Conservation (phyloP, 2,888 invertebrate species). For the Ophion ventricosus region DNA sequence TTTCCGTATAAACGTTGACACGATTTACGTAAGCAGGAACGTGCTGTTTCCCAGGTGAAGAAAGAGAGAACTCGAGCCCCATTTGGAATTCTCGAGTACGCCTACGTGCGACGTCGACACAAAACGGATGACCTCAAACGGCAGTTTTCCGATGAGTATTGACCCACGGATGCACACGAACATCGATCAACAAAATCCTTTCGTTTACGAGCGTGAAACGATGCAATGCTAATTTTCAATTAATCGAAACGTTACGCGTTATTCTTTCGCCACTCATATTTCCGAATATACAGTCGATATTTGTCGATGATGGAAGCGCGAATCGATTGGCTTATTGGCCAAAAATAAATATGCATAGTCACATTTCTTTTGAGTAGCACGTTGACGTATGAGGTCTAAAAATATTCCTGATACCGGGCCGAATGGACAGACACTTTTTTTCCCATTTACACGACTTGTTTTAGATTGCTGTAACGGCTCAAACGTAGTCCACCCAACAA, state of each 20-base stretch:
- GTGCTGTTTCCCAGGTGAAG: slow-evolving; percentile 32
- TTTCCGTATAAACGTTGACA: not conserved
- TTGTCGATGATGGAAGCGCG: not conserved
- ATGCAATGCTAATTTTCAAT: not conserved
- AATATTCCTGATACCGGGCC: slow-evolving; percentile 26
- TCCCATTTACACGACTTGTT: slow-evolving; percentile 5
- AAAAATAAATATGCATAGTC: slow-evolving; percentile 36
- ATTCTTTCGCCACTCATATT: not conserved
- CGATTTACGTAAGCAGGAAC: slow-evolving; percentile 43
- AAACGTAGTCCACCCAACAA: not conserved
- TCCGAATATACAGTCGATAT: not conserved
- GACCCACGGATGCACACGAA: slow-evolving; percentile 25
- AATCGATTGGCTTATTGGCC: not conserved
- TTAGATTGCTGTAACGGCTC: not conserved
- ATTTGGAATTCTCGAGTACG: slow-evolving; percentile 47
- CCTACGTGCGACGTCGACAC: slow-evolving; percentile 51
- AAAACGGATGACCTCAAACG: slow-evolving; percentile 48
- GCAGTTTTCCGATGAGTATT: slow-evolving; percentile 46
- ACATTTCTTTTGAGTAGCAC: slow-evolving; percentile 16
- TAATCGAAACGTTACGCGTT: not conserved
- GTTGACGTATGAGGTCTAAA: slow-evolving; percentile 35
- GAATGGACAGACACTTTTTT: not conserved
- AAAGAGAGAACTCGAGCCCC: slow-evolving; percentile 32
- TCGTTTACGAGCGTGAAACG: not conserved
- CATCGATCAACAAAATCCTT: slow-evolving; percentile 12